Conservation (phyloP, 2,888 invertebrate species). For the Drosophila phalerata region DNA sequence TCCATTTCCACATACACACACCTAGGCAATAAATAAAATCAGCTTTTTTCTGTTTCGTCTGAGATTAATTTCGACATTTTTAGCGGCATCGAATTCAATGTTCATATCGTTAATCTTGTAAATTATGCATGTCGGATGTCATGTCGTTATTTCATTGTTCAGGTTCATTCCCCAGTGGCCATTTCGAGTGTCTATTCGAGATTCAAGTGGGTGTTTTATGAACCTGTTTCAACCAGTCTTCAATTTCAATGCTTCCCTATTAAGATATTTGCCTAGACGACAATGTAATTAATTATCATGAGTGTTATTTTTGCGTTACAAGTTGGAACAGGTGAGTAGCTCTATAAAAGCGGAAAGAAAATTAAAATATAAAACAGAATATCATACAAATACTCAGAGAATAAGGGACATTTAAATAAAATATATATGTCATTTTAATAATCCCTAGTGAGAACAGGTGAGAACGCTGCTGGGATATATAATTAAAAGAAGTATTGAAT, state of each 20-base stretch:
- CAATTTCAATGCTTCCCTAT: slow-evolving; percentile 20
- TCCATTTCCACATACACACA: slow-evolving; percentile 56
- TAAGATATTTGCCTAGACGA: slow-evolving; percentile 6
- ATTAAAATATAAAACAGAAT: slow-evolving; percentile 3
- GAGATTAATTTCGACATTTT: slow-evolving; percentile 77
- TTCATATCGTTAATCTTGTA: slow-evolving; percentile 83
- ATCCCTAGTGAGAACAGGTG: neutral
- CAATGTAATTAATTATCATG: slow-evolving; percentile 14
- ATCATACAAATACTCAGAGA: neutral
- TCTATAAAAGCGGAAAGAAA: neutral
- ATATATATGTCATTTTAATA: neutral
- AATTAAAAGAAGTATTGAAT: too few species aligned
- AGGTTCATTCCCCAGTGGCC: slow-evolving; percentile 41
- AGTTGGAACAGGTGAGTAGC: slow-evolving; percentile 11
- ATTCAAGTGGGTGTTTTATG: slow-evolving; percentile 44
- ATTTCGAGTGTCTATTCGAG: slow-evolving; percentile 15
- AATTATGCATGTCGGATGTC: slow-evolving; percentile 81
- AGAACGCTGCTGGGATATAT: too few species aligned
- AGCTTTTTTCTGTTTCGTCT: slow-evolving; percentile 40
- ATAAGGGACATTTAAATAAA: neutral
- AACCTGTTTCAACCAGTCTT: slow-evolving; percentile 38
- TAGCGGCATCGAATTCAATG: slow-evolving; percentile 83
- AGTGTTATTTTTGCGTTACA: slow-evolving; percentile 13
- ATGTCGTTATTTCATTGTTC: slow-evolving; percentile 52
- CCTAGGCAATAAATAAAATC: slow-evolving; percentile 56